phyloP scores from a whole-genome alignment of 2,888 invertebrate species.

The Drosophila testacea region DNA sequence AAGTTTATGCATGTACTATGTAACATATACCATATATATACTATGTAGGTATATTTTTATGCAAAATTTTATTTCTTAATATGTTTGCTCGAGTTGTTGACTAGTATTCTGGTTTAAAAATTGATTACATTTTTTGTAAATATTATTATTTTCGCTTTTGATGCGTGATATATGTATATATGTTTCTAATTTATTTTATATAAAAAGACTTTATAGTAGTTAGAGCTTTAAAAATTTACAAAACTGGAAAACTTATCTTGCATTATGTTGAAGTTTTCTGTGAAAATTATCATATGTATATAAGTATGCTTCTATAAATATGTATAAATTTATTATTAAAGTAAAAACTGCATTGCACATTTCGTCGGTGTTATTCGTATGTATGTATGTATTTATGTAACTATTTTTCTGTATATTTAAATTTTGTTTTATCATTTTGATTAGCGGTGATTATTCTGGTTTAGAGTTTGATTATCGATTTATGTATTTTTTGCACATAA shows the following conservation, averaged over 20 bases:
- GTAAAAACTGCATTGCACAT: slow-evolving; percentile 83
- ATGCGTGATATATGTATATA: slow-evolving; percentile 30
- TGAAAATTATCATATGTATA: slow-evolving; percentile 22
- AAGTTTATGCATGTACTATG: background rate
- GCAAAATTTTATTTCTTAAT: slow-evolving; percentile 30
- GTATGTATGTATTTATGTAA: slow-evolving; percentile 7
- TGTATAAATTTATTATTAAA: slow-evolving; percentile 59
- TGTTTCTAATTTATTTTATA: slow-evolving; percentile 10
- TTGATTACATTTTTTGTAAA: slow-evolving; percentile 29
- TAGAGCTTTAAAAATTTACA: slow-evolving; percentile 42
- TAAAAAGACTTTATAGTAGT: slow-evolving; percentile 27
- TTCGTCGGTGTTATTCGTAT: slow-evolving; percentile 38
- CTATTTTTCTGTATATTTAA: slow-evolving; percentile 13
- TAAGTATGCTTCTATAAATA: slow-evolving; percentile 26
- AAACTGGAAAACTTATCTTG: slow-evolving; percentile 49
- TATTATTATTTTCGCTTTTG: slow-evolving; percentile 43
- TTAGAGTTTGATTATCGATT: slow-evolving; percentile 63
- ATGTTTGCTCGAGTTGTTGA: slow-evolving; percentile 51
- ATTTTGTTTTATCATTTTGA: slow-evolving; percentile 54
- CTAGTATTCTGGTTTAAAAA: slow-evolving; percentile 61
- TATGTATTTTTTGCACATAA: slow-evolving; percentile 11
- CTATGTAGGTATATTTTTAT: slow-evolving; percentile 8
- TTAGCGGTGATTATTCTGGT: slow-evolving; percentile 64
- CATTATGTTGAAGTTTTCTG: slow-evolving; percentile 15
- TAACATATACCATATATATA: slow-evolving; percentile 11